Conservation (phyloP, 2,797 vertebrate genomes). For the Otus scops region DNA sequence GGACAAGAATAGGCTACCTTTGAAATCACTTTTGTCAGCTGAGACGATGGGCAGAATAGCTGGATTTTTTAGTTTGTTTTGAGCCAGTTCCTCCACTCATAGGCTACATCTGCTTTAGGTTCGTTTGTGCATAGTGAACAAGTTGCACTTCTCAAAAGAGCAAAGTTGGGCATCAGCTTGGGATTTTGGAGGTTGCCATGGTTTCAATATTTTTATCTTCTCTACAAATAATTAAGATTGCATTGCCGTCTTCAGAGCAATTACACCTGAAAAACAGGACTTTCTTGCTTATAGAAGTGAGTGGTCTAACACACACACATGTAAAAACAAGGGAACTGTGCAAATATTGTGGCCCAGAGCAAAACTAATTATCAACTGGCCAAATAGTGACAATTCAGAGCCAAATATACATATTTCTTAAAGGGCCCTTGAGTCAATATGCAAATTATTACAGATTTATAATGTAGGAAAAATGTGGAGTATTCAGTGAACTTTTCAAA, state of each 20-base stretch:
- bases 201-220: slow-evolving; percentile 53
- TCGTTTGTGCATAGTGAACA: not conserved
- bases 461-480: not conserved
- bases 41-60: not conserved
- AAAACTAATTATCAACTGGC: not conserved
- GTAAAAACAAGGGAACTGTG: not conserved
- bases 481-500: slow-evolving; percentile 28
- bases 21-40: not conserved
- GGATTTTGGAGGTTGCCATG: slow-evolving; percentile 50
- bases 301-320: not conserved
- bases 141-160: slow-evolving; percentile 1
- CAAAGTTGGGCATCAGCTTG: not conserved
- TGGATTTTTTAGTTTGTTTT: not conserved
- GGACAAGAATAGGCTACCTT: not conserved
- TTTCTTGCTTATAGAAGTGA: not conserved
- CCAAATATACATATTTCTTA: not conserved
- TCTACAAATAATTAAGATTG: slow-evolving; percentile 8
- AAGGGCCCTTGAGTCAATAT: not conserved
- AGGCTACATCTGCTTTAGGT: not conserved
- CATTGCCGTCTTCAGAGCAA: not conserved
- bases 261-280: not conserved
- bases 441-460: not conserved
- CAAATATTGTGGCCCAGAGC: not conserved
- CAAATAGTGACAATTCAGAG: not conserved
- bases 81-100: not conserved